Evolutionary conservation across 92 coral and sea anemone genomes (phyloP), one percentile per base, ranked within the genome.

Genomic region (Zoanthus gigantus): DNA sequence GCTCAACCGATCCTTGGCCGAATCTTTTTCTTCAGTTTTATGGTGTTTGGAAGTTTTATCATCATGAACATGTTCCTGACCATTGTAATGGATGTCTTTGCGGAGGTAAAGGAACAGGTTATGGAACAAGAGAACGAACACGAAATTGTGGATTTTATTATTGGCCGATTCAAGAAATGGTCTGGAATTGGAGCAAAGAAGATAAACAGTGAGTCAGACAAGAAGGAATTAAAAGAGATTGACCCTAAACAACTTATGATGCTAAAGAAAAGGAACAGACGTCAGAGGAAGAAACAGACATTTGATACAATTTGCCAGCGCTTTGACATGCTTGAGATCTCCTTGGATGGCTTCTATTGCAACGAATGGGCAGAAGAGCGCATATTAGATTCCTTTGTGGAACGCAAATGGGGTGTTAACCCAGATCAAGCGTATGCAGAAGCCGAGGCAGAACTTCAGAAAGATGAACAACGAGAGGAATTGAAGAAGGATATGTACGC

Each of bases 281-380:
- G 69, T 48, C 81, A 79, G 77, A 47, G 76, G 46, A 89, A 91
- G 89, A 88, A 86, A 18, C 89, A 78, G 76, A 80, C 83, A 0
- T 88, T 92, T 82, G 93, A 85, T 30, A 53, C 80, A 57, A 90
- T 95, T 7, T 87, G 89, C 45, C 92, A 91, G 76, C 92, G 94
- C 5, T 92, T 95, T 45, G 85, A 93, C 45, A 91, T 94, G 17
- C 94, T 97, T 81, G 98, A 95, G 71, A 82, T 91, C 29, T 91
- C 95, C 11, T 67, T 95, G 75, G 86, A 93, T 50, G 95, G 96
- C 17, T 87, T 94, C 61, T 95, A 89, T 72, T 94, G 93, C 75
- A 95, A 97, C 76, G 99, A 97, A 53, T 91, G 92, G 94, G 92
- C 97, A 12, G 99, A 97, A 76, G 99, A 97, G 46, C 79, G 94